Evolutionary conservation across 2,113 vertebrate genomes (phyloP), one percentile per base, ranked within the genome.

Genomic region (Cnemophilus loriae): DNA sequence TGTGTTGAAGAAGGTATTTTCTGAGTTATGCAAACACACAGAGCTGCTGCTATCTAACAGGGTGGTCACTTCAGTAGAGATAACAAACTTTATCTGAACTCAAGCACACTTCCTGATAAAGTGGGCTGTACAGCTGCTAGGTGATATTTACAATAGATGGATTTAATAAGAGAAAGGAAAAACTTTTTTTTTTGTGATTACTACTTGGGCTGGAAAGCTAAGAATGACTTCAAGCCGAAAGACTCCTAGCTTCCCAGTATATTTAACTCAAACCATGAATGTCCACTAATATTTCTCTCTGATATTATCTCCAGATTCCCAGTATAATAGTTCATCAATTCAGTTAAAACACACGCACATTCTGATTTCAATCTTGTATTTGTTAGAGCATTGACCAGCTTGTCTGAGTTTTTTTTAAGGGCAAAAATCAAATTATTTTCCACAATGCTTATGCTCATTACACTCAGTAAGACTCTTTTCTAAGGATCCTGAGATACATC

Each of bases 51-150:
- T 71, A 12, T 87, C 90, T 71, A 75, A 60, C 44, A 90, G 61
- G 82, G 69, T 95, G 92, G 78, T 57, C 87, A 85, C 35, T 93
- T 79, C 67, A 93, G 30, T 23, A 68, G 57, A 91, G 93, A 90
- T 73, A 87, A 87, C 52, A 94, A 91, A 85, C 82, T 87, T 78
- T 60, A 79, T 87, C 49, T 82, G 70, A 89, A 91, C 74, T 89
- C 65, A n/a, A 77, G 46, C 17, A 69, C 67, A 35, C 24, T 93
- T 93, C 79, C 78, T 80, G 63, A 92, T 84, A 73, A 83, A 91
- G 59, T 67, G 41, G 32, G 22, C n/a, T 74, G 27, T 69, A 35
- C 81, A 81, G 68, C 71, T 93, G 73, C 46, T 81, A 74, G 73
- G 70, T 79, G 61, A 76, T 74, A 56, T 76, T 92, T 95, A 59